Percentiles rank a stretch among this genome's conserved stretches.
Evolutionary conservation across 2,888 invertebrate genomes (phyloP).

Genomic region (Creontiades dilutus): DNA sequence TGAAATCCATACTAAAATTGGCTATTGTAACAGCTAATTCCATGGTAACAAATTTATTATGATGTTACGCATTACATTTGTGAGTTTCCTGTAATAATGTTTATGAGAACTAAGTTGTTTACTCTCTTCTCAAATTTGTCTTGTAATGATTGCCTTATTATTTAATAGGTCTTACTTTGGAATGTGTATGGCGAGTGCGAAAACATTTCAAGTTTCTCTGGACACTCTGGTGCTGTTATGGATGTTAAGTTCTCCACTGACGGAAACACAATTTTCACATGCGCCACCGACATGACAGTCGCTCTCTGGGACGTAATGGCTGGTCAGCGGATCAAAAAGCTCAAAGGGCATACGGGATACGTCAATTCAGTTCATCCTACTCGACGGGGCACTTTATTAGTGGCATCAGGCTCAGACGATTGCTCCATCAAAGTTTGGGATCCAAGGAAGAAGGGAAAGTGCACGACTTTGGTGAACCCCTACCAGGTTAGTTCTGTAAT

Average conservation of each 20-base stretch:
- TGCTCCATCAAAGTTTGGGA: constrained; percentile 96
- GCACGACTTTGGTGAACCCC: constrained; percentile 84
- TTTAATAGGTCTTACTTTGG: constrained; percentile 85
- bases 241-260: constrained; percentile 94
- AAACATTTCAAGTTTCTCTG: constrained; percentile 94
- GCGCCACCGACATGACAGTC: constrained; percentile 96
- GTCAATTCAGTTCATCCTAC: constrained; percentile 83
- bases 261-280: constrained; percentile 91
- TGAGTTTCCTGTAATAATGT: too few species aligned
- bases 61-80: too few species aligned
- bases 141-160: too few species aligned
- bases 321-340: constrained; percentile 91
- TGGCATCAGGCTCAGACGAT: constrained; percentile 97
- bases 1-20: too few species aligned
- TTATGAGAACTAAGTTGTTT: too few species aligned
- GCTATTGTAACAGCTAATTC: too few species aligned
- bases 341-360: constrained; percentile 85
- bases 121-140: too few species aligned
- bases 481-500: constrained; percentile 79
- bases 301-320: constrained; percentile 97
- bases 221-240: constrained; percentile 97
- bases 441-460: constrained; percentile 90
- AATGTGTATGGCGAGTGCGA: constrained; percentile 98
- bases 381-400: constrained; percentile 91
- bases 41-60: too few species aligned